phyloP scores from a whole-genome alignment of 2,113 vertebrate species.

The Dipodomys stephensi region DNA sequence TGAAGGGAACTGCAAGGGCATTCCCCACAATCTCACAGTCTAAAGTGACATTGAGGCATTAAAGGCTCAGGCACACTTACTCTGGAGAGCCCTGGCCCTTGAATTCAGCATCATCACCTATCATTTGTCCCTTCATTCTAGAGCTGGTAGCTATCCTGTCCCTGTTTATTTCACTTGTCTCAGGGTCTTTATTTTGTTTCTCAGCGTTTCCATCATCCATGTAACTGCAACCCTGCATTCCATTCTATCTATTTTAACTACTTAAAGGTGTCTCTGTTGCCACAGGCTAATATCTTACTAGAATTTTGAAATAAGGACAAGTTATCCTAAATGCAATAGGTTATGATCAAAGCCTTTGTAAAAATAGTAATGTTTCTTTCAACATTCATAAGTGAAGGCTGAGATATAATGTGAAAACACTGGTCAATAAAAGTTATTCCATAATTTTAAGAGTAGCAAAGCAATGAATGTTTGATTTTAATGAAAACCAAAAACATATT shows the following conservation, averaged over 20 bases:
- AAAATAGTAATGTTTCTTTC: not conserved
- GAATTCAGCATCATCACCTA: not conserved
- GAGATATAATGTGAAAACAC: not conserved
- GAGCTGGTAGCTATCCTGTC: no score
- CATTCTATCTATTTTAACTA: not conserved
- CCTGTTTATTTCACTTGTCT: not conserved
- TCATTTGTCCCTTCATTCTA: not conserved
- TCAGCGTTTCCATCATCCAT: not conserved
- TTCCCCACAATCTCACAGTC: not conserved
- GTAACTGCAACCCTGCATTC: not conserved
- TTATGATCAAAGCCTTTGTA: not conserved
- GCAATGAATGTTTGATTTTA: not conserved
- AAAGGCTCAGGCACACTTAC: not conserved
- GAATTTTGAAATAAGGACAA: not conserved
- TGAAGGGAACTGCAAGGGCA: not conserved
- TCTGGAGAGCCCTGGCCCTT: not conserved
- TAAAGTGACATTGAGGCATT: not conserved
- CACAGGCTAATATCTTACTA: not conserved
- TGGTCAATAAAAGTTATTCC: not conserved
- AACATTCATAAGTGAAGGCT: not conserved
- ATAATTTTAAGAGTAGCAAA: not conserved
- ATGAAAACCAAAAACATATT: not conserved
- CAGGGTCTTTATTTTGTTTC: not conserved
- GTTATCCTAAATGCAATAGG: not conserved
- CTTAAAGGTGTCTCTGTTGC: conserved; percentile 1